Base-by-base conservation (phyloP, 1,140 invertebrate species). In the Neotoxoptera formosana region DNA sequence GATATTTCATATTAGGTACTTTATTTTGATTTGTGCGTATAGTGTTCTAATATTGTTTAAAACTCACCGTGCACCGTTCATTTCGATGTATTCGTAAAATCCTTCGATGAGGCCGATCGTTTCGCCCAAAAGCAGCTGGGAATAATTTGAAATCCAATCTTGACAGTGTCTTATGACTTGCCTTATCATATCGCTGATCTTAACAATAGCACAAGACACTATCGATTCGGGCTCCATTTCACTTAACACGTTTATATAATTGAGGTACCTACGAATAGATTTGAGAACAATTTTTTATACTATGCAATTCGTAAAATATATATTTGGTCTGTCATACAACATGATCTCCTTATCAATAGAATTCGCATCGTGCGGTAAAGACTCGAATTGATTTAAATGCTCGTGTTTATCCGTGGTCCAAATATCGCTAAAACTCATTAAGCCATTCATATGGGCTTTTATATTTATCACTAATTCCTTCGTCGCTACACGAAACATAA, bases 141-240 rank as follows among this genome's bases (percentile, higher is more conserved):
- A 93, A 86, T 86, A 93, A 86, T 56, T 41, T 2, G 8, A 53
- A 41, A 86, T 86, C 91, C 91, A 93, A 30, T 84, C 23, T 36
- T 84, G 76, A 30, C 91, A 93, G 48, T 93, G 91, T 56, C 23
- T 21, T 30, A 84, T 3, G 7, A 93, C 41, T 86, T 93, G 81
- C 34, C n/a, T 41, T 9, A 34, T 84, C 30, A 93, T 41, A 56
- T 25, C 14, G 11, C 20, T n/a, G 34, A 41, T 86, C 4, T 20
- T 23, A 11, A 93, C 45, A 21, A 93, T 25, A 21, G 11, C 21
- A n/a, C 34, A 36, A 41, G 91, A 36, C 11, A 56, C 34, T 30
- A 20, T 41, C 11, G 48, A n/a, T 86, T 51, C 91, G 25, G 91
- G 30, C 17, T 53, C 7, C 45, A 93, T 20, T 36, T 84, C 41